Evolutionary conservation across 1,140 invertebrate species (phyloP).

Genomic region (Rhizoglyphus robini): DNA sequence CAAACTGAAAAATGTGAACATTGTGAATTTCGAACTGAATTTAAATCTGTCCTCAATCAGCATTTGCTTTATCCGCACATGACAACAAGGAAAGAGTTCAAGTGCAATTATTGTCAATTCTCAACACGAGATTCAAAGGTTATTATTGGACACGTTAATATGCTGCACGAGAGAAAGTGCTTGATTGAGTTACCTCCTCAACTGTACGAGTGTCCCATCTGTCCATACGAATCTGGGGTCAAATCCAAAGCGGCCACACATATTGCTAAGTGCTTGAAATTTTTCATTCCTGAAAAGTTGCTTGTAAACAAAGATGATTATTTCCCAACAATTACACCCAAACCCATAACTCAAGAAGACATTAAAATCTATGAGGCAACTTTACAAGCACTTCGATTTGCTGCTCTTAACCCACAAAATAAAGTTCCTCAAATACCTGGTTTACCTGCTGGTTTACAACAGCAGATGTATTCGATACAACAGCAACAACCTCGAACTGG

Average conservation of each 20-base stretch:
- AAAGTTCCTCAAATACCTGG: constrained; percentile 21
- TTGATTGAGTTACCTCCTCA: constrained; percentile 66
- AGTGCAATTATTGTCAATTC: constrained; percentile 70
- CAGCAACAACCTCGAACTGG: constrained; percentile 14
- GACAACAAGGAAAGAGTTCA: constrained; percentile 48
- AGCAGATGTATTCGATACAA: constrained; percentile 22
- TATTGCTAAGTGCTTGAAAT: constrained; percentile 71
- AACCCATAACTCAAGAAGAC: constrained; percentile 29
- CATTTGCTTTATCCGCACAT: constrained; percentile 85
- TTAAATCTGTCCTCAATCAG: constrained; percentile 63
- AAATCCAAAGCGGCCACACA: constrained; percentile 83
- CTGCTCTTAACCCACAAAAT: constrained; percentile 17
- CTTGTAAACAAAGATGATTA: constrained; percentile 66
- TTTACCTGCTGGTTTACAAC: constrained; percentile 21
- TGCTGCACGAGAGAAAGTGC: constrained; percentile 64
- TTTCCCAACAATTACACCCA: constrained; percentile 67
- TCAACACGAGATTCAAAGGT: constrained; percentile 68
- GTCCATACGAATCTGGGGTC: constrained; percentile 84
- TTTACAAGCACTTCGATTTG: constrained; percentile 20
- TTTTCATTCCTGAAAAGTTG: constrained; percentile 72
- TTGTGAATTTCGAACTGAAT: constrained; percentile 86
- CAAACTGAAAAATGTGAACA: constrained; percentile 68
- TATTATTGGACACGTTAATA: constrained; percentile 81
- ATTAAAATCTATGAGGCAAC: constrained; percentile 30
- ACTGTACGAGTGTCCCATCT: constrained; percentile 81